Evolutionary conservation across 2,888 invertebrate genomes (phyloP).

Genomic region (Amphiduros pacificus): DNA sequence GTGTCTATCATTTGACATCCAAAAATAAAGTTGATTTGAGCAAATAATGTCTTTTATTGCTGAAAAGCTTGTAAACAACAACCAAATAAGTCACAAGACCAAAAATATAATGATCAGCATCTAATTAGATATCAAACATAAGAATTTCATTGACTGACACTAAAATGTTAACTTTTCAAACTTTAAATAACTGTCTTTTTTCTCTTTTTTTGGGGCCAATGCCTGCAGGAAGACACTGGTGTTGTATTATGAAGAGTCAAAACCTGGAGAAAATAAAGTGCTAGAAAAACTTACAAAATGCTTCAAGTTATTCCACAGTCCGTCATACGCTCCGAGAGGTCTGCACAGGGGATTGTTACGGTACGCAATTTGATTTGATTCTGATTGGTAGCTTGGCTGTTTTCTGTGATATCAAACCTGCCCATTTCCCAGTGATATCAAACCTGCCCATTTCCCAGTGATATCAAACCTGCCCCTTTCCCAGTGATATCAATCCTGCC

Average conservation of each 20-base stretch:
- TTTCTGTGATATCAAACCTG: background rate
- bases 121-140: too few relatives aligned
- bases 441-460: background rate
- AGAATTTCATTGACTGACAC: background rate
- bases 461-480: background rate
- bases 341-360: conserved; percentile 50
- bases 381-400: background rate
- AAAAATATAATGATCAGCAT: too few relatives aligned
- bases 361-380: conserved; percentile 26
- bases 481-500: too few relatives aligned
- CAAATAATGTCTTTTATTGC: too few relatives aligned
- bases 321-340: conserved; percentile 38
- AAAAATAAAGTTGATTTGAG: too few relatives aligned
- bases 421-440: too few relatives aligned
- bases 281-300: conserved; percentile 41
- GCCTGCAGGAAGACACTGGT: conserved; percentile 32
- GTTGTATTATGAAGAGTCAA: conserved; percentile 42
- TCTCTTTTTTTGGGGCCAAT: background rate
- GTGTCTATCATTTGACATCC: too few relatives aligned
- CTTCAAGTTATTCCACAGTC: conserved; percentile 44
- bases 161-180: background rate
- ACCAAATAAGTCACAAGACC: too few relatives aligned
- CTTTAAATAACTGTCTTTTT: background rate
- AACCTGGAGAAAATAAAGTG: conserved; percentile 32
- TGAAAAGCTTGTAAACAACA: too few relatives aligned